A percentile compares a stretch with the other conserved stretches of the same genome.
phyloP scores from a whole-genome alignment of 2,888 invertebrate species.

The Calephelis perditalis region DNA sequence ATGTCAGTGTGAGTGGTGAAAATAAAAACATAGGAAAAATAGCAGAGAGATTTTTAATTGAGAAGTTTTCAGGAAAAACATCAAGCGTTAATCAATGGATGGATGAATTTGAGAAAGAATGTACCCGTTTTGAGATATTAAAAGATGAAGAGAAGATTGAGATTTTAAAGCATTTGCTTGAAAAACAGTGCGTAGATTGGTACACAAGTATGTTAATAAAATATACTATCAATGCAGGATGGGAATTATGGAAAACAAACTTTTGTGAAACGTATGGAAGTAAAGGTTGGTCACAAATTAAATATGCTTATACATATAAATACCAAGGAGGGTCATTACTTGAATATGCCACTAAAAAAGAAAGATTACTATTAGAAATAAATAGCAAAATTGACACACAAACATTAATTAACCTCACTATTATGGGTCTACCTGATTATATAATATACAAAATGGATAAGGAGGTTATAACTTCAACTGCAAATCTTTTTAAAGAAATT shows the following conservation, averaged over 20 bases:
- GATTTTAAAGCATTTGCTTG: conserved; percentile 18
- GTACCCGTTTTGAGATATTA: conserved; percentile 19
- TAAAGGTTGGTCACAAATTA: conserved; percentile 25
- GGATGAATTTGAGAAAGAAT: conserved; percentile 24
- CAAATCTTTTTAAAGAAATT: conserved; percentile 1
- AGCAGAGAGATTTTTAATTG: conserved; percentile 8
- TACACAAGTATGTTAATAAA: conserved; percentile 24
- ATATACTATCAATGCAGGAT: conserved; percentile 18
- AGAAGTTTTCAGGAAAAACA: conserved; percentile 22
- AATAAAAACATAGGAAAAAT: conserved; percentile 6
- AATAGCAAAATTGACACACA: conserved; percentile 23
- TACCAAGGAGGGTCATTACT: conserved; percentile 20
- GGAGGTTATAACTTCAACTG: not conserved
- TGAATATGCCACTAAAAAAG: conserved; percentile 30
- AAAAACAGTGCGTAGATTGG: conserved; percentile 22
- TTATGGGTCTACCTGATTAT: not conserved
- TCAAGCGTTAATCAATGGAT: conserved; percentile 23
- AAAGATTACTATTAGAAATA: conserved; percentile 26
- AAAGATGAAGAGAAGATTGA: conserved; percentile 23
- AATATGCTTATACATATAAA: conserved; percentile 25
- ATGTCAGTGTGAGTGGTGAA: not conserved
- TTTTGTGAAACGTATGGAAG: conserved; percentile 23
- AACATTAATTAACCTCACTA: conserved; percentile 19
- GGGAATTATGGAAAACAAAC: conserved; percentile 20
- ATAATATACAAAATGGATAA: not conserved